A percentile compares a stretch with the other conserved stretches of the same genome.
phyloP scores from a whole-genome alignment of 1,140 invertebrate species.

The Ooceraea biroi region DNA sequence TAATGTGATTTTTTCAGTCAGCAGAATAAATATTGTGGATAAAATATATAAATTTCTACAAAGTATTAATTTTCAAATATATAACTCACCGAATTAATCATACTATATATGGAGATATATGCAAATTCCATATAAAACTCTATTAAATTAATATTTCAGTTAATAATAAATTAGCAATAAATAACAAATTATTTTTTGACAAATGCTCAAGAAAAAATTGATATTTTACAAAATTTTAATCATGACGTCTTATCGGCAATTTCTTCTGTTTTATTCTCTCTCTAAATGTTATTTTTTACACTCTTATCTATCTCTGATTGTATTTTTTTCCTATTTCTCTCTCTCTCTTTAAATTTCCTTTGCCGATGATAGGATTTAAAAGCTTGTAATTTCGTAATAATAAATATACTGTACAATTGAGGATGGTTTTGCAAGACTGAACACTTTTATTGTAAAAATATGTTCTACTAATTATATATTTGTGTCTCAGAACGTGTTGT shows the following conservation, averaged over 20 bases:
- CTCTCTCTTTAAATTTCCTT: not conserved
- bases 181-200: too few relatives aligned
- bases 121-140: too few relatives aligned
- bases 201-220: conserved; percentile 24
- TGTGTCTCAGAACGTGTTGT: not conserved
- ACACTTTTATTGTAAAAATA: conserved; percentile 10
- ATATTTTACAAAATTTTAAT: conserved; percentile 42
- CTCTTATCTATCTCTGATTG: conserved; percentile 12
- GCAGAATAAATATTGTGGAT: conserved; percentile 11
- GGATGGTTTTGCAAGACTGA: not conserved
- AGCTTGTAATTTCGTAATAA: conserved; percentile 21
- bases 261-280: not conserved
- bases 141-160: too few relatives aligned
- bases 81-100: conserved; percentile 7
- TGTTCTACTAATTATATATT: conserved; percentile 4
- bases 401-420: not conserved
- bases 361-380: not conserved
- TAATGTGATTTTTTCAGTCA: not conserved
- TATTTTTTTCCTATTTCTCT: not conserved
- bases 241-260: conserved; percentile 38
- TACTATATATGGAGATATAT: too few relatives aligned
- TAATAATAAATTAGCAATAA: too few relatives aligned
- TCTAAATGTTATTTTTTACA: not conserved
- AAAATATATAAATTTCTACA: not conserved
- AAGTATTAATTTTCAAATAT: conserved; percentile 23